Base-by-base conservation (phyloP, 2,888 invertebrate species). In the Zaprionus bogoriensis region DNA sequence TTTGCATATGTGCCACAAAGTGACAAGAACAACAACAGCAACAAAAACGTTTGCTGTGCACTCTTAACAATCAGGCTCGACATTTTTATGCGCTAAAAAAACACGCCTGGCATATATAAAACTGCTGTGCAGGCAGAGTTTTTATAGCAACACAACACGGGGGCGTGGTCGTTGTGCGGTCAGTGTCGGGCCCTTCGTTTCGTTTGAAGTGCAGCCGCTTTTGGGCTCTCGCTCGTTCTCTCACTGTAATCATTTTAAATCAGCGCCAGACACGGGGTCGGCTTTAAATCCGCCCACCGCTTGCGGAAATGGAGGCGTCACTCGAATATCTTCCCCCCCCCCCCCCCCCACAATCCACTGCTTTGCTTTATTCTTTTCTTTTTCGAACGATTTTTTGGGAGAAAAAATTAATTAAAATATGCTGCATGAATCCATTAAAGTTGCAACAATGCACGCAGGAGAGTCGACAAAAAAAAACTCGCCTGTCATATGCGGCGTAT, bases 401-500 rank as follows among this genome's bases (percentile, higher is more conserved):
- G 5, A 61, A 59, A 64, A 78, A 68, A 78, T 80, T 80, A 80
- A 80, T 80, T 81, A 81, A 81, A 80, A 70, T 67, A 73, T 73
- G 64, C 20, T 42, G 64, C 64, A 80, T 51, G 58, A 41, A 71
- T 55, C 58, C 71, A 78, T 79, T 76, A 76, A 78, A 74, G 76
- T 60, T 57, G 50, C 64, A 64, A 46, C 67, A 67, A 47, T 60
- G 59, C 28, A 58, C 22, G 19, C 23, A 4, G 17, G 42, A 22
- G 41, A n/a, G n/a, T n/a, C n/a, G n/a, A n/a, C n/a, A n/a, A n/a
- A n/a, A n/a, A 12, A 46, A 57, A 50, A 61, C 30, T 41, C 22
- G 14, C 6, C 59, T 65, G 68, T 69, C 65, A 65, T 64, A 53
- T 25, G 52, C 47, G 25, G 67, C 48, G 67, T 70, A 48, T 59